Conservation (phyloP, 2,797 vertebrate genomes). For the Argya squamiceps region DNA sequence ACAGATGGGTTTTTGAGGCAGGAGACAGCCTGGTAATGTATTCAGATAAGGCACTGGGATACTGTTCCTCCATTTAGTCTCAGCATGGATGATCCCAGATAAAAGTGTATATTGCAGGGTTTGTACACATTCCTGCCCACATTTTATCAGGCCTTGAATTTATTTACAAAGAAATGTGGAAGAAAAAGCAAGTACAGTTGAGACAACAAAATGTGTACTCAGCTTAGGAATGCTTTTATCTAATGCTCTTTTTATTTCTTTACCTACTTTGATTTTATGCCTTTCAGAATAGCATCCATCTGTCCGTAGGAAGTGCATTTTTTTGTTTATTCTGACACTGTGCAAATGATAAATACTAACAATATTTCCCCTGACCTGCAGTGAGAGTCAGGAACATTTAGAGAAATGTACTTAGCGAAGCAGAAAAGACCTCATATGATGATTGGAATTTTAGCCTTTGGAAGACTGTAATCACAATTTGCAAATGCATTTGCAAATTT, state of each 20-base stretch:
- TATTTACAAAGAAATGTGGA: neutral
- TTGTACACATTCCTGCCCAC: neutral
- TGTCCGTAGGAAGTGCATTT: neutral
- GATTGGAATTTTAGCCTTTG: neutral
- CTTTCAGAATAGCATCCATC: neutral
- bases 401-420: neutral
- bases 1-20: neutral
- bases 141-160: neutral
- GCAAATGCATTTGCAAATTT: neutral
- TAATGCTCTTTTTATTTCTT: neutral
- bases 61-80: neutral
- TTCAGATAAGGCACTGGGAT: neutral
- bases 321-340: neutral
- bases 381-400: neutral
- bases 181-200: neutral
- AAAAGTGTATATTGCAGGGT: neutral
- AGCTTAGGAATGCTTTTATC: neutral
- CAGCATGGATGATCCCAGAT: neutral
- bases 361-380: neutral
- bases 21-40: neutral
- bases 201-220: neutral
- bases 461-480: neutral
- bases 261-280: slow-evolving; percentile 11
- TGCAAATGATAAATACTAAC: neutral
- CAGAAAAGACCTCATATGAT: neutral